Evolutionary conservation across 2,888 invertebrate genomes (phyloP).

Genomic region (Bombyx huttoni): DNA sequence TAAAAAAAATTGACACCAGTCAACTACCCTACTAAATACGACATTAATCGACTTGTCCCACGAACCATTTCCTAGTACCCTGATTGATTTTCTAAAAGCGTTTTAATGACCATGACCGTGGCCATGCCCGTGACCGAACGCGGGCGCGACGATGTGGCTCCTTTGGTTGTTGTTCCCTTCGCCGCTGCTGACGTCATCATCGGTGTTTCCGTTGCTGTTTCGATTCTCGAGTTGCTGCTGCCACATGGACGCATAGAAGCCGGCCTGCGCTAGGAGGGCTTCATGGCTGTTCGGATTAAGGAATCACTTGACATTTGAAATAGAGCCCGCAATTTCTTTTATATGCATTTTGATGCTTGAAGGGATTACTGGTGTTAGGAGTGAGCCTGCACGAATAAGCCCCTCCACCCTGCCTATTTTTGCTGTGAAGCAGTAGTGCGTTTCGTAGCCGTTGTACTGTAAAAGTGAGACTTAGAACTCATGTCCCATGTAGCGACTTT

Average conservation of each 20-base stretch:
- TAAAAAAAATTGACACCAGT: too few relatives aligned
- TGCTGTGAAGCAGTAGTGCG: too few relatives aligned
- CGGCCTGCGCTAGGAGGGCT: constrained; percentile 76
- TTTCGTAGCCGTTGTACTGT: too few relatives aligned
- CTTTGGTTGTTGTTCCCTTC: constrained; percentile 19
- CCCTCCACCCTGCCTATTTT: too few relatives aligned
- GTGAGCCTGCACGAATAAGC: too few relatives aligned
- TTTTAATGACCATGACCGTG: constrained; percentile 9
- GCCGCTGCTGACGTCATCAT: constrained; percentile 13
- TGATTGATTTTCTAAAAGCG: constrained; percentile 12
- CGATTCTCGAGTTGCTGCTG: constrained; percentile 83
- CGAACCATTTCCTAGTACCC: constrained; percentile 10
- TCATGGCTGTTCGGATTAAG: constrained; percentile 75
- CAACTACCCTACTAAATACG: background rate
- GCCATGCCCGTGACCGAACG: constrained; percentile 24
- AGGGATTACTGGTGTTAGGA: too few relatives aligned
- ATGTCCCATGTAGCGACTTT: too few relatives aligned
- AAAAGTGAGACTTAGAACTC: too few relatives aligned
- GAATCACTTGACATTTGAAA: background rate
- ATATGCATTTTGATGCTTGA: too few relatives aligned
- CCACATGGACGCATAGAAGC: constrained; percentile 95
- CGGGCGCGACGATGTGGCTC: constrained; percentile 15
- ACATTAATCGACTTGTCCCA: background rate
- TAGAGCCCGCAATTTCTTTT: background rate
- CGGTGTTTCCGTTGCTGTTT: constrained; percentile 29